These are phyloP conservation scores for Tetramorium parvispinum DNA, from an alignment of 1,140 invertebrate species.

Conservation along the genomic window DNA sequence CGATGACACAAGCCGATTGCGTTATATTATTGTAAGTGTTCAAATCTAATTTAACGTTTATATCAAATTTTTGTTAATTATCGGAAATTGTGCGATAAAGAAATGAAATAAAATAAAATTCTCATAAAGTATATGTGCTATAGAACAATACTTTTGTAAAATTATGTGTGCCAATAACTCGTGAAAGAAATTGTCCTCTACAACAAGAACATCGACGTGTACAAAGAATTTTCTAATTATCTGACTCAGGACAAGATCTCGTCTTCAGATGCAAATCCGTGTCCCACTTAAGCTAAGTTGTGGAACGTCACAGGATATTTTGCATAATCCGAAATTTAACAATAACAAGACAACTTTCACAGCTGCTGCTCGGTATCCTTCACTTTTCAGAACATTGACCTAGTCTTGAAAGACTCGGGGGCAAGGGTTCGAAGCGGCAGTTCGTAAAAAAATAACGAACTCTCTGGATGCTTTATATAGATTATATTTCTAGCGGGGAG, in stretches of 20 bases:
- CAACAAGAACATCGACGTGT: neutral
- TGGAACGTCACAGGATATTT: slow-evolving; percentile 72
- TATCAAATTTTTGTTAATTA: neutral
- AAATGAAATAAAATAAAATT: slow-evolving; percentile 9
- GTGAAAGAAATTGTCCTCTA: slow-evolving; percentile 1
- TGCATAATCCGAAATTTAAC: slow-evolving; percentile 81
- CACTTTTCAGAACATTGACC: slow-evolving; percentile 77
- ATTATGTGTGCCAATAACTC: neutral
- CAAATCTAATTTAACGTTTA: neutral
- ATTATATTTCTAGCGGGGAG: slow-evolving; percentile 6
- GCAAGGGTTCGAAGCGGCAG: slow-evolving; percentile 61
- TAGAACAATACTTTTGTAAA: neutral
- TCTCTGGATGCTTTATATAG: slow-evolving; percentile 16
- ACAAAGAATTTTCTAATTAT: slow-evolving; percentile 63
- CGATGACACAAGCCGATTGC: slow-evolving; percentile 20
- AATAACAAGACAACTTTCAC: slow-evolving; percentile 75
- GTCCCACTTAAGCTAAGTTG: slow-evolving; percentile 75
- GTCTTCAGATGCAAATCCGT: slow-evolving; percentile 77
- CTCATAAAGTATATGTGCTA: neutral
- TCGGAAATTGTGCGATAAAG: neutral
- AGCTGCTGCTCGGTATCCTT: slow-evolving; percentile 73
- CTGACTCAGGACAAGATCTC: slow-evolving; percentile 53
- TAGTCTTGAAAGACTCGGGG: slow-evolving; percentile 76
- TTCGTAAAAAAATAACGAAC: slow-evolving; percentile 20
- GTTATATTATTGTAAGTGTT: slow-evolving; percentile 24